Conservation (phyloP, 35 echinoderm and acorn worm genomes). For the Patiria miniata region DNA sequence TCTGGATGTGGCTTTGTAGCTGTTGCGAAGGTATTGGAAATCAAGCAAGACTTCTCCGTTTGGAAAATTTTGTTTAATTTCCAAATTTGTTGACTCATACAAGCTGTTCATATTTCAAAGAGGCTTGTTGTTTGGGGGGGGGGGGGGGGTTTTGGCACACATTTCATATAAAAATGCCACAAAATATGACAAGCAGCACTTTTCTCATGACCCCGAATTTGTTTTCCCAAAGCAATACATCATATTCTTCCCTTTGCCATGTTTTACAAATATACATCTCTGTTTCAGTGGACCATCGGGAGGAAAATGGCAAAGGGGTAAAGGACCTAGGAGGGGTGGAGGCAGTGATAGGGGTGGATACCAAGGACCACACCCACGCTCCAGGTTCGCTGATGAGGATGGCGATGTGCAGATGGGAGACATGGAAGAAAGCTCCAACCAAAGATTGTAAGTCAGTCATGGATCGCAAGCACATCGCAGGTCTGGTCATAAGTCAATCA, state of each 20-base stretch:
- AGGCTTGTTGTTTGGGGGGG: too few species aligned
- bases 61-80: background rate
- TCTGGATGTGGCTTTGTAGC: too few species aligned
- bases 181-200: too few species aligned
- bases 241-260: background rate
- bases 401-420: conserved; percentile 41
- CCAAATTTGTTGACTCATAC: background rate
- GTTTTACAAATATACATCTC: background rate
- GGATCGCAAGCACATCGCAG: background rate
- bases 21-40: too few species aligned
- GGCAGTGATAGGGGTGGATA: conserved; percentile 19
- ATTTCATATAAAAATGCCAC: too few species aligned
- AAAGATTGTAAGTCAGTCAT: background rate
- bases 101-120: too few species aligned
- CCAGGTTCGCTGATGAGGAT: conserved; percentile 39
- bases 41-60: background rate
- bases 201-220: background rate
- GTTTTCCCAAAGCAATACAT: background rate
- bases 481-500: background rate
- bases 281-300: conserved; percentile 5
- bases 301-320: conserved; percentile 44
- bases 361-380: conserved; percentile 33
- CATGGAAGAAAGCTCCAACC: background rate
- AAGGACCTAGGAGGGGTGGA: background rate
- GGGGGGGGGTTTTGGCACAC: too few species aligned